Percentiles rank a stretch among this genome's conserved stretches.
Conservation (phyloP, 2,113 vertebrate genomes). For the Ivindomyrus marchei region DNA sequence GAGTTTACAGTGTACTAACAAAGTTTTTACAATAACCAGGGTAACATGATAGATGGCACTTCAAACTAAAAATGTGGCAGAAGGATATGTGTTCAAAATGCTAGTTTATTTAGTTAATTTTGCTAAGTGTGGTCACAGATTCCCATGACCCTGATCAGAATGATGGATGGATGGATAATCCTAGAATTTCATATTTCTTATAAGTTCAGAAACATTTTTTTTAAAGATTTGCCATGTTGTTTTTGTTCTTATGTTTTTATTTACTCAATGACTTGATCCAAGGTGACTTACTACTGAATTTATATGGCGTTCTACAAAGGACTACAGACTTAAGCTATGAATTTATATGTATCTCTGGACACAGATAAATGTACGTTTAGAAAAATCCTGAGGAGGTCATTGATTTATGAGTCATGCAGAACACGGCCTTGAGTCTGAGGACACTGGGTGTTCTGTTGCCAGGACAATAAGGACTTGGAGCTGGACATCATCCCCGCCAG, state of each 20-base stretch:
- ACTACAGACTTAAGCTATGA: not conserved
- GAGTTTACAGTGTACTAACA: not conserved
- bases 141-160: not conserved
- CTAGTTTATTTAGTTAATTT: not conserved
- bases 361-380: not conserved
- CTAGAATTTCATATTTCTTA: not conserved
- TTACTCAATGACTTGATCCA: not conserved
- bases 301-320: not conserved
- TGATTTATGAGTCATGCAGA: not conserved
- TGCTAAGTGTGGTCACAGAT: not conserved
- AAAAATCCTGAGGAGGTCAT: not conserved
- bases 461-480: slow-evolving; percentile 94
- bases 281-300: not conserved
- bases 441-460: slow-evolving; percentile 20
- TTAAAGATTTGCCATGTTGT: not conserved
- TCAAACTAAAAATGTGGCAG: not conserved
- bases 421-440: not conserved
- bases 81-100: not conserved
- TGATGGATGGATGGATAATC: not conserved
- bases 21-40: not conserved
- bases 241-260: not conserved
- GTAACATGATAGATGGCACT: not conserved
- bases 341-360: not conserved
- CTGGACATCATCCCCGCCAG: slow-evolving; percentile 93
- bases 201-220: not conserved